phyloP scores from a whole-genome alignment of 1,140 invertebrate species.

The Aporrectodea caliginosa region DNA sequence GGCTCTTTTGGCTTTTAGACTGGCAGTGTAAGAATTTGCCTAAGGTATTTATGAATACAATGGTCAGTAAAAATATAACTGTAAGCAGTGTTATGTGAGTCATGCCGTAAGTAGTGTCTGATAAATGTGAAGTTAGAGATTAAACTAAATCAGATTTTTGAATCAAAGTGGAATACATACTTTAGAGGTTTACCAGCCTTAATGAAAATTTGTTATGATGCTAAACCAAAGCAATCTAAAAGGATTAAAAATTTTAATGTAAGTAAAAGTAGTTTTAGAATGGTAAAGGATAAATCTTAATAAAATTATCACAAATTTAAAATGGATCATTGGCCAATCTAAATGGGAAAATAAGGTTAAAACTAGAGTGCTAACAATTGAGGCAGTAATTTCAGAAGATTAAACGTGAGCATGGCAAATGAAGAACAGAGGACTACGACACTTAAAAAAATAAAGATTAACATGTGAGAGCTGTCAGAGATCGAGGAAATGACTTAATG shows the following conservation, averaged over 20 bases:
- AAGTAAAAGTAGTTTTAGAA: neutral
- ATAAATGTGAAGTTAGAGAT: neutral
- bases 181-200: neutral
- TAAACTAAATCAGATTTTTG: neutral
- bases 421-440: neutral
- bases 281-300: neutral
- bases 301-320: neutral
- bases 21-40: neutral
- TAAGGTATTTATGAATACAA: neutral
- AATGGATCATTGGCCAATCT: neutral
- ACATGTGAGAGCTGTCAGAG: neutral
- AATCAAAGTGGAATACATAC: neutral
- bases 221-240: neutral
- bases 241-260: neutral
- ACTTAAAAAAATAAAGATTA: neutral
- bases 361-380: no score
- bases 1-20: neutral
- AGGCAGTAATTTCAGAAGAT: no score
- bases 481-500: no score
- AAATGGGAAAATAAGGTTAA: no score
- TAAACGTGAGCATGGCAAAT: neutral
- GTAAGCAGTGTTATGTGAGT: no score
- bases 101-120: no score
- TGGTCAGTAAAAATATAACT: neutral
- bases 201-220: neutral